phyloP scores from a whole-genome alignment of 1,140 invertebrate genomes.

The Neodiprion pinetum region DNA sequence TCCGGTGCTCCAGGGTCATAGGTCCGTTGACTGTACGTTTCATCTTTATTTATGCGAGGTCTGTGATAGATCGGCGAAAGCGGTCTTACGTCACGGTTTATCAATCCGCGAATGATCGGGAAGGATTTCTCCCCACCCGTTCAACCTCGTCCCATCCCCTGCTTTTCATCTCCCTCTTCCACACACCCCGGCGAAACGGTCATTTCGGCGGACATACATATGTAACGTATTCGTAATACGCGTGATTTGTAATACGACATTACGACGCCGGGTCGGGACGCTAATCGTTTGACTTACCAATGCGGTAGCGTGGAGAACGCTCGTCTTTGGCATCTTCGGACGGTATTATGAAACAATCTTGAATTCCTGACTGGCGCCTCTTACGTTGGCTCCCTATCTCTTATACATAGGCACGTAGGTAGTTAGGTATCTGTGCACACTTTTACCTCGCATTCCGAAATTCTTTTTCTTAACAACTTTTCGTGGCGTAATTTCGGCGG shows the following conservation, averaged over 20 bases:
- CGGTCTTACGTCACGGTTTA: constrained; percentile 36
- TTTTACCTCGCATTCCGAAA: not conserved
- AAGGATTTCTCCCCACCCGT: constrained; percentile 22
- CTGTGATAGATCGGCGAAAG: constrained; percentile 47
- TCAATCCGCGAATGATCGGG: constrained; percentile 22
- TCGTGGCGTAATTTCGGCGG: not conserved
- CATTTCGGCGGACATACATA: too few species aligned
- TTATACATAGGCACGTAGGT: too few species aligned
- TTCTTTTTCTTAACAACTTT: not conserved
- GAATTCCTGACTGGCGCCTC: not conserved
- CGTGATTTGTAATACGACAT: not conserved
- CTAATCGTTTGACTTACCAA: not conserved
- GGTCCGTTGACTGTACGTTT: constrained; percentile 22
- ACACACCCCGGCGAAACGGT: not conserved
- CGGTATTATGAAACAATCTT: not conserved
- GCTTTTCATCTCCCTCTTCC: not conserved
- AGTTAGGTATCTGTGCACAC: not conserved
- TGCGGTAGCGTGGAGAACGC: too few species aligned
- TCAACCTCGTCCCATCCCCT: constrained; percentile 19
- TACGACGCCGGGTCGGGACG: not conserved
- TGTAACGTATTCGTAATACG: not conserved
- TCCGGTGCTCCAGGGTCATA: constrained; percentile 4
- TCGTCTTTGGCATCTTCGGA: too few species aligned
- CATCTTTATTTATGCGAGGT: constrained; percentile 32
- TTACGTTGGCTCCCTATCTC: not conserved